Conservation (phyloP, 2,113 vertebrate species). For the Oryzias curvinotus region DNA sequence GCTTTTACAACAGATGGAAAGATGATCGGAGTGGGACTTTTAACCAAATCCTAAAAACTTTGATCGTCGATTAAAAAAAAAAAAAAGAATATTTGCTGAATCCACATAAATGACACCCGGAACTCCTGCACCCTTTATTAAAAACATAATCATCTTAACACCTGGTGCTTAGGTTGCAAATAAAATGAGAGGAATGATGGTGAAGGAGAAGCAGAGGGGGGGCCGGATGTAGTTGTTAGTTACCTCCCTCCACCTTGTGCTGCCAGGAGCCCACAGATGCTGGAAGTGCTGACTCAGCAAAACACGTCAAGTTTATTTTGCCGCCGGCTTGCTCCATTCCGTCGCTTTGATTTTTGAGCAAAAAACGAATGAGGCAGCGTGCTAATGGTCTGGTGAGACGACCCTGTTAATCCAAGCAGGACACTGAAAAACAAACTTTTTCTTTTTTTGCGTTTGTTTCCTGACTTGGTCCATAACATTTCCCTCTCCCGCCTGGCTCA, state of each 20-base stretch:
- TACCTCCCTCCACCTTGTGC: not conserved
- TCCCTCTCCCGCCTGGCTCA: conserved; percentile 12
- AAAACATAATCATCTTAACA: not conserved
- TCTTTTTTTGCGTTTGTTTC: conserved; percentile 4
- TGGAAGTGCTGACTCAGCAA: conserved; percentile 52
- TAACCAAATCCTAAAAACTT: not conserved
- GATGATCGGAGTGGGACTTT: no score
- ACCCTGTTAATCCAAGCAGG: conserved; percentile 2
- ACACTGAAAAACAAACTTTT: not conserved
- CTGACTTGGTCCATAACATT: conserved; percentile 17
- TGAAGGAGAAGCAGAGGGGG: not conserved
- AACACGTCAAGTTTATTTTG: conserved; percentile 26
- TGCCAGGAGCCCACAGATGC: conserved; percentile 25
- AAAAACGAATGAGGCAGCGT: not conserved
- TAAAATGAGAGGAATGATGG: conserved; percentile 18
- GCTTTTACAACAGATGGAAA: no score
- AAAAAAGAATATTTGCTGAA: not conserved
- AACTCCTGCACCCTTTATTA: not conserved
- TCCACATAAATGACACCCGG: not conserved
- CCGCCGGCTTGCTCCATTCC: conserved; percentile 8
- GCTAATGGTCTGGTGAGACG: conserved; percentile 4
- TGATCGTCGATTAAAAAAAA: not conserved
- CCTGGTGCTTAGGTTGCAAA: conserved; percentile 33
- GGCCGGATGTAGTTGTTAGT: conserved; percentile 4
- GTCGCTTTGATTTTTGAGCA: conserved; percentile 8